These are phyloP conservation scores for Drymodes brunneopygia DNA, from an alignment of 2,113 vertebrate species.

Conservation along the genomic window DNA sequence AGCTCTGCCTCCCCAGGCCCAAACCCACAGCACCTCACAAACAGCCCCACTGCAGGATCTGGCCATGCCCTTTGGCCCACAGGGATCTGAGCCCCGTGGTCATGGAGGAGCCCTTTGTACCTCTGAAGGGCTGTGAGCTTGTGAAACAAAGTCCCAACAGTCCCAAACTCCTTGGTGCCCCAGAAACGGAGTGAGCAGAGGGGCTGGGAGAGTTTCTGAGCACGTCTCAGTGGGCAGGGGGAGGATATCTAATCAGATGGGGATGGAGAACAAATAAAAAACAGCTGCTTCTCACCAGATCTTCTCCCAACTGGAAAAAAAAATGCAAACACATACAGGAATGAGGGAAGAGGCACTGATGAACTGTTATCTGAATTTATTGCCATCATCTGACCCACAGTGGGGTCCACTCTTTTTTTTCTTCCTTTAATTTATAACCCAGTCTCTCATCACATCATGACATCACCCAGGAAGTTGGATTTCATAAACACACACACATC, in stretches of 20 bases:
- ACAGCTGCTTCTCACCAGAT: slow-evolving; percentile 64
- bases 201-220: slow-evolving; percentile 1
- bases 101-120: not conserved
- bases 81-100: not conserved
- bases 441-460: slow-evolving; percentile 50
- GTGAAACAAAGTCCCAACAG: not conserved
- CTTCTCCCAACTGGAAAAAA: slow-evolving; percentile 42
- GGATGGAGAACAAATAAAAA: slow-evolving; percentile 59
- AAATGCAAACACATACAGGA: slow-evolving; percentile 10
- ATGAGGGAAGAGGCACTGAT: slow-evolving; percentile 55
- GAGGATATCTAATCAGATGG: slow-evolving; percentile 53
- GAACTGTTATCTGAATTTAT: slow-evolving; percentile 68
- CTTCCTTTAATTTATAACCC: slow-evolving; percentile 37
- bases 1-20: not conserved
- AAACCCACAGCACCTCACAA: not conserved
- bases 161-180: slow-evolving; percentile 7
- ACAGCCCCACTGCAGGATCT: not conserved
- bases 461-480: slow-evolving; percentile 50
- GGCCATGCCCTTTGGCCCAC: not conserved
- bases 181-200: not conserved
- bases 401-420: slow-evolving; percentile 35
- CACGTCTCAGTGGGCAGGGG: slow-evolving; percentile 16
- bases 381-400: slow-evolving; percentile 63
- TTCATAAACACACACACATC: slow-evolving; percentile 21
- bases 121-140: slow-evolving; percentile 4